Conservation (phyloP, 1,140 invertebrate species). For the Drosophila persimilis region DNA sequence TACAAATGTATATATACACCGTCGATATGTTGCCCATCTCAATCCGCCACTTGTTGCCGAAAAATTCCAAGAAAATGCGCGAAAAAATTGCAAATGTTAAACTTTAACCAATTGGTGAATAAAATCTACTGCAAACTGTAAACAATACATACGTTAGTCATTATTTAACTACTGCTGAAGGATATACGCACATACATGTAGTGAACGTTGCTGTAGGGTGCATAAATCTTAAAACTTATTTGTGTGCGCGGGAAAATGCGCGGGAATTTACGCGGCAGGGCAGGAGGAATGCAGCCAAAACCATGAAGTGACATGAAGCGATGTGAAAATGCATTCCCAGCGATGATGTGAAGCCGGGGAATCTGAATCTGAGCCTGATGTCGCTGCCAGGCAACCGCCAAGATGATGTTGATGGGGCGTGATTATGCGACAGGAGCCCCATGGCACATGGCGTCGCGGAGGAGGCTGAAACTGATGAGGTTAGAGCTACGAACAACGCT, state of each 20-base stretch:
- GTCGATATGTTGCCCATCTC: too few species aligned
- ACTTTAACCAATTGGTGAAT: too few species aligned
- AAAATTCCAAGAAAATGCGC: too few species aligned
- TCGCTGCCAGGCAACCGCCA: conserved; percentile 23
- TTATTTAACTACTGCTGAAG: too few species aligned
- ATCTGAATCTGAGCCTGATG: conserved; percentile 37
- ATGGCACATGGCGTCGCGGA: conserved; percentile 27
- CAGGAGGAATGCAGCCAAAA: conserved; percentile 20
- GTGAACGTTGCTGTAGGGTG: too few species aligned
- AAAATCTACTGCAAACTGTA: too few species aligned
- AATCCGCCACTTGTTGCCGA: too few species aligned
- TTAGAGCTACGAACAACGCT: conserved; percentile 46
- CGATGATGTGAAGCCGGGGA: conserved; percentile 61
- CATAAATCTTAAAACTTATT: too few species aligned
- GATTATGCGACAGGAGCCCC: conserved; percentile 24
- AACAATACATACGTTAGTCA: too few species aligned
- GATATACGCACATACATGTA: too few species aligned
- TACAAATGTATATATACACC: too few species aligned
- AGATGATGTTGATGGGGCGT: conserved; percentile 41
- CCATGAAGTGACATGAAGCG: conserved; percentile 48
- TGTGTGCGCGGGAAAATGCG: not conserved
- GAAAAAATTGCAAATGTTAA: too few species aligned
- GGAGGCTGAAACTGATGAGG: conserved; percentile 68
- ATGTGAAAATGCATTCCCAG: conserved; percentile 67
- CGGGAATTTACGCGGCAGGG: not conserved